Evolutionary conservation across 2,888 invertebrate genomes (phyloP).

Genomic region (Fissipunctia ypsillon): DNA sequence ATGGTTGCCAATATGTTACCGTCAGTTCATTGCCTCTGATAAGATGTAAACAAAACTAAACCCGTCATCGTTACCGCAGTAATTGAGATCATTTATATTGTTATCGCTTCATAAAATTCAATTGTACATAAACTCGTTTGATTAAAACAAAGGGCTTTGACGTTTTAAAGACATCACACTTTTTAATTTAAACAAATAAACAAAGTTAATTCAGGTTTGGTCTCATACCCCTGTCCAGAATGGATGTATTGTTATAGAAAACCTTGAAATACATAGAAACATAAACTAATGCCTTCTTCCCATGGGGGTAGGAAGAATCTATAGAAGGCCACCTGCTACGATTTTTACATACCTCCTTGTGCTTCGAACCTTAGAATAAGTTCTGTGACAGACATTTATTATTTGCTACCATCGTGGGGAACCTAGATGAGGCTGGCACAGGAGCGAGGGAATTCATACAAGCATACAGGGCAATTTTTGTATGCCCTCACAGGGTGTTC

Average conservation of each 20-base stretch:
- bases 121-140: conserved; percentile 42
- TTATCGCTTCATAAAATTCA: conserved; percentile 54
- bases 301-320: background rate
- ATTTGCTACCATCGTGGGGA: background rate
- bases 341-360: background rate
- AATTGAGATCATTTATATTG: conserved; percentile 62
- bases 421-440: background rate
- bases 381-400: background rate
- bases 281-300: background rate
- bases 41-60: conserved; percentile 50
- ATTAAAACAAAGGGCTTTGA: conserved; percentile 40
- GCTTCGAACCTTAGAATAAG: background rate
- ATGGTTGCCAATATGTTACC: conserved; percentile 44
- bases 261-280: background rate
- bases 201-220: background rate
- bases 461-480: too few species aligned
- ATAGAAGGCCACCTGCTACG: background rate
- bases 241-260: background rate
- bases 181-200: conserved; percentile 27
- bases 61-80: conserved; percentile 47
- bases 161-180: conserved; percentile 9
- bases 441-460: background rate
- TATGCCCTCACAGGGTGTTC: too few species aligned
- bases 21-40: conserved; percentile 63
- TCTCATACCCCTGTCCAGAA: background rate